phyloP scores from a whole-genome alignment of 2,113 vertebrate genomes.

The Cochlearius cochlearius region DNA sequence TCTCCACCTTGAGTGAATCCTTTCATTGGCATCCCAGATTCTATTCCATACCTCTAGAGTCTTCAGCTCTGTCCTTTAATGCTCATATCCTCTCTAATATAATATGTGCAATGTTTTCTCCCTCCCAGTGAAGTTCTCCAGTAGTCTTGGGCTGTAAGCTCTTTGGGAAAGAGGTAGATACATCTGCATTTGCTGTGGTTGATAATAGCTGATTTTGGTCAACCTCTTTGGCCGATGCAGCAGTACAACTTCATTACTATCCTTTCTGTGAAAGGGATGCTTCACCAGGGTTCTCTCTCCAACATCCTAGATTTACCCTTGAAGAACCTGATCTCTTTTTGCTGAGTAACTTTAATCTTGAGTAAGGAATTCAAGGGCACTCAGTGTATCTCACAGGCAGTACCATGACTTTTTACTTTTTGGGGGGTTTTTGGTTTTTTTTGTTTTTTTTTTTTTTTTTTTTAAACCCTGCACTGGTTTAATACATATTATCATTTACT shows the following conservation, averaged over 20 bases:
- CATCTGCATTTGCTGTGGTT: not conserved
- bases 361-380: not conserved
- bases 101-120: not conserved
- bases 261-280: not conserved
- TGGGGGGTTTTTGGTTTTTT: not conserved
- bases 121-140: not conserved
- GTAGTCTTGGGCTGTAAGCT: not conserved
- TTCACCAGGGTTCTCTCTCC: not conserved
- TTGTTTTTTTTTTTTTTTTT: too few species aligned
- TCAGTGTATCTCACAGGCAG: not conserved
- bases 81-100: not conserved
- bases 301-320: not conserved
- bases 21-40: not conserved
- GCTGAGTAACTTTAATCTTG: not conserved
- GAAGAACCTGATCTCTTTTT: not conserved
- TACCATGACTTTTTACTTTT: not conserved
- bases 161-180: not conserved
- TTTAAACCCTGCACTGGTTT: not conserved
- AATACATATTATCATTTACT: not conserved
- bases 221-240: not conserved
- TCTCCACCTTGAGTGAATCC: not conserved
- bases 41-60: not conserved
- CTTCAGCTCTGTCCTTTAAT: not conserved
- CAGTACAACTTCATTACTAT: not conserved
- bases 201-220: not conserved